Evolutionary conservation across 2,113 vertebrate genomes (phyloP), one percentile per base, ranked within the genome.

Genomic region (Ranitomeya imitator): DNA sequence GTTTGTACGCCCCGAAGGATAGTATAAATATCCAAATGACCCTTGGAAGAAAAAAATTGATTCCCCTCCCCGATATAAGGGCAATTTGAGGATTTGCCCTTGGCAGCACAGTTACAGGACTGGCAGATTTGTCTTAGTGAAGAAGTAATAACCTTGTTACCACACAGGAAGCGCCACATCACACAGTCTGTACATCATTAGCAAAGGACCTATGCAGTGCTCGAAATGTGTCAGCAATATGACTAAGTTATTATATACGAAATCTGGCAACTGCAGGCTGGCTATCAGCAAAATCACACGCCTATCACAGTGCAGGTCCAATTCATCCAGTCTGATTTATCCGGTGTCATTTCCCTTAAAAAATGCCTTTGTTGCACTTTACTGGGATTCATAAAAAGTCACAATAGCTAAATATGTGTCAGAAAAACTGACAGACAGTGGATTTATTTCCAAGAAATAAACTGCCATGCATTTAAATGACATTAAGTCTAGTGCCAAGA

Each of bases 341-440:
- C 19, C 82, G 59, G 52, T 74, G 23, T 85, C 13, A 85, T 73
- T 85, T 76, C 67, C 83, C 57, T 45, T 54, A 37, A 85, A 83
- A 8, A 74, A 13, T 85, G 54, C 10, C 69, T 85, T 85, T 85
- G 23, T 85, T 55, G 54, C 67, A 65, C 37, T 19, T 73, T 59
- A 52, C 67, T 31, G 21, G 52, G 9, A 37, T 85, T 74, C 65
- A 74, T 85, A 59, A 74, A 55, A 26, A 31, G 12, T 85, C 54
- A 85, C 67, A 85, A 85, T 37, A 15, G 83, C 26, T 11, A 57
- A 73, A 37, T 73, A 37, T 37, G 52, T 85, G 83, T 85, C 54
- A 76, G n/a, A 19, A 85, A 74, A 76, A 16, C 4, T 84, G 82
- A 84, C 82, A 74, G 83, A 37, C 67, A 83, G 81, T 45, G 26